Evolutionary conservation across 2,888 invertebrate species (phyloP).

Genomic region (Augochlorella aurata): DNA sequence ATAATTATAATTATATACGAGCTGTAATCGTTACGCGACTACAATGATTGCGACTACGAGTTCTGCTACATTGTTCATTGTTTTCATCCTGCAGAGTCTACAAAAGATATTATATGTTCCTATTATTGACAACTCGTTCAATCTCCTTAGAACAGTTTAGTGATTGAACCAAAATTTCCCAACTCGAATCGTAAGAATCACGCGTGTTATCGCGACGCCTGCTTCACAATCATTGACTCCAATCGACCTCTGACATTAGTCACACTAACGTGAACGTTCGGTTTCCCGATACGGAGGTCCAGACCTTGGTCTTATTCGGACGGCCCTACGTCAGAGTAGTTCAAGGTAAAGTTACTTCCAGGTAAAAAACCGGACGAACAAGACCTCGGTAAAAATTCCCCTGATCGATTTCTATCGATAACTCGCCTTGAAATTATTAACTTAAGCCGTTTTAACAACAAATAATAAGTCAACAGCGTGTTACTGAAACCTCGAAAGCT

Average conservation of each 20-base stretch:
- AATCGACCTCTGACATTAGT: conserved; percentile 40
- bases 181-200: not conserved
- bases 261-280: conserved; percentile 12
- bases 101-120: not conserved
- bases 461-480: too few species aligned
- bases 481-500: not conserved
- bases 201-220: not conserved
- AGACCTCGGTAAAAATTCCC: not conserved
- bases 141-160: not conserved
- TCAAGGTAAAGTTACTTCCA: conserved; percentile 29
- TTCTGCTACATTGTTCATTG: not conserved
- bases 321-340: conserved; percentile 28
- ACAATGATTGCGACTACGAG: not conserved
- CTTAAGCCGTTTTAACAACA: too few species aligned
- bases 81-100: not conserved
- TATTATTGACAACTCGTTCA: not conserved
- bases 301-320: conserved; percentile 52
- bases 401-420: too few species aligned
- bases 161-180: not conserved
- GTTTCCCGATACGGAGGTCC: conserved; percentile 31
- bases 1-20: not conserved
- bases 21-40: not conserved
- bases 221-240: not conserved
- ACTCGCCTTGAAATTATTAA: too few species aligned
- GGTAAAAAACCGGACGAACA: not conserved